phyloP scores from a whole-genome alignment of 2,797 vertebrate genomes.

The Falco rusticolus region DNA sequence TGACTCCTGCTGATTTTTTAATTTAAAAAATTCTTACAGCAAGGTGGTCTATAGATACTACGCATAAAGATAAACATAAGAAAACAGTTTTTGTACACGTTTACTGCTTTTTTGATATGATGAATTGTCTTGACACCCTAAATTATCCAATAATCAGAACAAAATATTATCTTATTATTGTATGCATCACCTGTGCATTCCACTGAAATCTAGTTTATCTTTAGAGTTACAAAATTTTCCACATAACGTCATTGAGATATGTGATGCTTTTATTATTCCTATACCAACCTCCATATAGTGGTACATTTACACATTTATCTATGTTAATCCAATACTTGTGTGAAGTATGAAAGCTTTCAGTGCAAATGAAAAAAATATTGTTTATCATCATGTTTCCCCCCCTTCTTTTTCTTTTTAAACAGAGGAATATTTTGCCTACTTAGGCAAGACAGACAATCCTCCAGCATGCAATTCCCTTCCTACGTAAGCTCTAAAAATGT shows the following conservation, averaged over 20 bases:
- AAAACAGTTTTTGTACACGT: not conserved
- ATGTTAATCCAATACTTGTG: not conserved
- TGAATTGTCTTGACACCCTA: not conserved
- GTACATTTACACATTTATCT: not conserved
- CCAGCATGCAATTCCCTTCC: not conserved
- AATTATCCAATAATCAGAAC: not conserved
- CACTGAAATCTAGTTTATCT: not conserved
- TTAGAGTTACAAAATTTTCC: not conserved
- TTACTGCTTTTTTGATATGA: not conserved
- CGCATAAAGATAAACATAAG: not conserved
- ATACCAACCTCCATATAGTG: not conserved
- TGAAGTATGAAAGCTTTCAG: not conserved
- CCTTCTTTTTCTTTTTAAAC: not conserved
- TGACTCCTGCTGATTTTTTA: not conserved
- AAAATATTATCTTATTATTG: not conserved
- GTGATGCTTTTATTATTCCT: not conserved
- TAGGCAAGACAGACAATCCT: not conserved
- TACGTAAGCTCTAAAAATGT: not conserved
- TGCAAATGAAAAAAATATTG: not conserved
- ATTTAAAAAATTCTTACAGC: not conserved
- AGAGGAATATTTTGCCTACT: not conserved
- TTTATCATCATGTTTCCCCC: not conserved
- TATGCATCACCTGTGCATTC: not conserved
- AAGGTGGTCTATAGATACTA: not conserved
- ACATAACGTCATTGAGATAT: not conserved